Evolutionary conservation across 1,140 invertebrate genomes (phyloP), one percentile per base, ranked within the genome.

Genomic region (Sminthurides bifidus): DNA sequence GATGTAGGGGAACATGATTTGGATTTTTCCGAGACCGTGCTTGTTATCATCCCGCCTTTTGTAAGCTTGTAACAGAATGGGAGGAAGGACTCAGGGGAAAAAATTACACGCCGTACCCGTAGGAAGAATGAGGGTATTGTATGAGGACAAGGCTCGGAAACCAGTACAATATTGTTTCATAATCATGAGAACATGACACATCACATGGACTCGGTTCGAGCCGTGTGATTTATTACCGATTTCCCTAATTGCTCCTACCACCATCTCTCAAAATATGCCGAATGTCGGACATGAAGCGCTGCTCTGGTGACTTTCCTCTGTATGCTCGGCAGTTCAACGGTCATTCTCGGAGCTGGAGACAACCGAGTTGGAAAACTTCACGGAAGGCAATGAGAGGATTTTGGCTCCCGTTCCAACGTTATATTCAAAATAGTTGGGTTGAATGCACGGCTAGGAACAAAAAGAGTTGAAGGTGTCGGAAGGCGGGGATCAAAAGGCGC

Each of bases 141-240:
- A 30, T 33, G 35, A 52, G 12, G 52, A 23, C 44, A 52, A 38
- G 52, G 52, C 35, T 54, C 35, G n/a, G n/a, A n/a, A n/a, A n/a
- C n/a, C n/a, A n/a, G n/a, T n/a, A n/a, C n/a, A n/a, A n/a, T n/a
- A n/a, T n/a, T n/a, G n/a, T n/a, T n/a, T n/a, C n/a, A n/a, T n/a
- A n/a, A n/a, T n/a, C n/a, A 30, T 33, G 35, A 52, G 12, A 58
- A 23, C 44, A 52, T 46, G 52, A 54, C 35, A 59, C 35, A 49
- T 54, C 52, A 52, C 50, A 55, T 55, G 53, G 54, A 54, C 56
- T 54, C 52, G 50, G 54, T 51, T 53, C n/a, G 50, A 60, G 52
- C 50, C 43, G 40, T 63, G 57, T 63, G 61, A 63, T 63, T 63
- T 63, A 63, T 63, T 63, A 60, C 53, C 57, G 61, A 63, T 63